A percentile compares a stretch with the other conserved stretches of the same genome.
These are phyloP conservation scores for Pristionchus entomophagus DNA, from an alignment of 2,888 invertebrate species.

Conservation along the genomic window DNA sequence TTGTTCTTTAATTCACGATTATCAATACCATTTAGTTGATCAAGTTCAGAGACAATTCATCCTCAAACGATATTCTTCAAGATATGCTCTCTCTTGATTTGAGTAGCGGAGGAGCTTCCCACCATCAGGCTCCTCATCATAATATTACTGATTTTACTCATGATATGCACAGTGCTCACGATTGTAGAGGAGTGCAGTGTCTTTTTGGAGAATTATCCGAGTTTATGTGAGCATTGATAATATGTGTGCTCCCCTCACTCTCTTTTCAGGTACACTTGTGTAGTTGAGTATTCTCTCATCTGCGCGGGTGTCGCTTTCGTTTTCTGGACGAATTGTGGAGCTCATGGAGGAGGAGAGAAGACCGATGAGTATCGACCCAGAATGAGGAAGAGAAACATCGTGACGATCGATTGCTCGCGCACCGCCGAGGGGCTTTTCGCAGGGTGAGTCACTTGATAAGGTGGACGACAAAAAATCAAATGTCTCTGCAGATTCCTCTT, in stretches of 20 bases:
- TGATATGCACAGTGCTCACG: constrained; percentile 6
- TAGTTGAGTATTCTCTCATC: constrained; percentile 66
- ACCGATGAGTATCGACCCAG: background rate
- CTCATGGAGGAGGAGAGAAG: background rate
- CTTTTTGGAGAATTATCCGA: constrained; percentile 63
- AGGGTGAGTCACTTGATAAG: constrained; percentile 47
- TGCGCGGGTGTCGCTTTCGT: constrained; percentile 66
- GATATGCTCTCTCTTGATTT: constrained; percentile 5
- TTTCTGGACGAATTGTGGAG: constrained; percentile 59
- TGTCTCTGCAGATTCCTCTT: constrained; percentile 54
- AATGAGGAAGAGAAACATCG: constrained; percentile 56
- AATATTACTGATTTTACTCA: constrained; percentile 20
- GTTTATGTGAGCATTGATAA: constrained; percentile 56
- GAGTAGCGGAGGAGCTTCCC: background rate
- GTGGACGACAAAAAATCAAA: too few relatives aligned
- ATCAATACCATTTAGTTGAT: background rate
- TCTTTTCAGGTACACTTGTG: constrained; percentile 62
- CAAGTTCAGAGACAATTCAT: constrained; percentile 32
- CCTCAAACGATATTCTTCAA: constrained; percentile 13
- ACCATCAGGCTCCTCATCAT: background rate
- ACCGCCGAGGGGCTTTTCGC: constrained; percentile 64
- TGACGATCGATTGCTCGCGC: constrained; percentile 65
- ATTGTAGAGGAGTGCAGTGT: constrained; percentile 61
- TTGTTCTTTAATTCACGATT: too few relatives aligned
- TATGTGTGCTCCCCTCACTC: background rate